phyloP scores from a whole-genome alignment of 2,888 invertebrate genomes.

The Acleris laterana region DNA sequence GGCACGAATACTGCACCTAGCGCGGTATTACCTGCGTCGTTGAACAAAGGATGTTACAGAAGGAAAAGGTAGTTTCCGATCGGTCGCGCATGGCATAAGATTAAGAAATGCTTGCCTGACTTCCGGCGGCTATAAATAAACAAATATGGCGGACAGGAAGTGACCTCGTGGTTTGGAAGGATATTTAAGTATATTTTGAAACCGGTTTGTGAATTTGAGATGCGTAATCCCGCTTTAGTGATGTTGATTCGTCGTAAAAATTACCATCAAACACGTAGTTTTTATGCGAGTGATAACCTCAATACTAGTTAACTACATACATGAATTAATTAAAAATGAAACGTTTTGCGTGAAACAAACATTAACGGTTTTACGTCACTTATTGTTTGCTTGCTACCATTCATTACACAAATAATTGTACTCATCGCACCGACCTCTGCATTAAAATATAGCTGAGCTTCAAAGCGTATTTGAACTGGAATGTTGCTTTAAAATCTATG shows the following conservation, averaged over 20 bases:
- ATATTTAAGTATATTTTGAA: slow-evolving; percentile 47
- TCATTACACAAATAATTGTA: no score
- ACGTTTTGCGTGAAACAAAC: no score
- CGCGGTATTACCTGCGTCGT: background rate
- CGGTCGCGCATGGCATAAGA: slow-evolving; percentile 66
- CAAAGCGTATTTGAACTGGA: background rate
- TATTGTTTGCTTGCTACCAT: no score
- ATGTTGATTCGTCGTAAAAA: background rate
- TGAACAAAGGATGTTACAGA: slow-evolving; percentile 63
- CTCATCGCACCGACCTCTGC: no score
- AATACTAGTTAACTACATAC: no score
- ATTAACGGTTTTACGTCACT: no score
- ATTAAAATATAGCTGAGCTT: background rate
- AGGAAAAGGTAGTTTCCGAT: slow-evolving; percentile 57
- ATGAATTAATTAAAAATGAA: no score
- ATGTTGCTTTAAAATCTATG: no score
- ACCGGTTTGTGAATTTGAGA: slow-evolving; percentile 12
- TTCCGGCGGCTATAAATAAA: slow-evolving; percentile 73
- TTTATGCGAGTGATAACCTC: no score
- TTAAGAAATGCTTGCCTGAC: slow-evolving; percentile 67
- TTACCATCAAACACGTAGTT: background rate
- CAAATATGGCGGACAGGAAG: slow-evolving; percentile 69
- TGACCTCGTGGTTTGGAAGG: slow-evolving; percentile 56
- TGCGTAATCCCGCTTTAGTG: background rate
- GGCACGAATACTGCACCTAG: background rate